A percentile compares a stretch with the other conserved stretches of the same genome.
These are phyloP conservation scores for Diplosoma virens DNA, from an alignment of 23 tunicate species.

Conservation along the genomic window DNA sequence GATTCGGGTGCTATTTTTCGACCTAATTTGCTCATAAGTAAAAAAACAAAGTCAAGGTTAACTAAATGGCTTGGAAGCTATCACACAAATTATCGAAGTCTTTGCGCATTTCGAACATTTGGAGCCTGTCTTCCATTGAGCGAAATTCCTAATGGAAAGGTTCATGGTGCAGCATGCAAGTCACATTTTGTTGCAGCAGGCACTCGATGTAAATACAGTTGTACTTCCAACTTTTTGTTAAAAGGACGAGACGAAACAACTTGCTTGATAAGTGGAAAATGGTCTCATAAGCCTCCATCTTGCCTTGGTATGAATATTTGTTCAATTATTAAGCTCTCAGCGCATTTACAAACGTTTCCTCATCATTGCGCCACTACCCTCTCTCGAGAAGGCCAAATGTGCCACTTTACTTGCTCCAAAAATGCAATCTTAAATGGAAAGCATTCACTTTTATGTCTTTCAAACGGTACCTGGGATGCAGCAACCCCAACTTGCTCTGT, in stretches of 20 bases:
- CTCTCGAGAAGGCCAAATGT: neutral
- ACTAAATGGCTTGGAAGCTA: neutral
- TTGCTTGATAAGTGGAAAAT: neutral
- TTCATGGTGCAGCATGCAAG: neutral
- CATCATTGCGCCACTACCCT: neutral
- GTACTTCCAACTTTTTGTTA: neutral
- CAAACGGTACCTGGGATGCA: neutral
- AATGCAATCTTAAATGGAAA: neutral
- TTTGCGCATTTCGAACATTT: neutral
- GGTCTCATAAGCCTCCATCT: neutral
- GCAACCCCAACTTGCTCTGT: neutral
- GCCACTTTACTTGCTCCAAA: neutral
- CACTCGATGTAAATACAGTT: neutral
- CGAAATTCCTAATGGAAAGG: neutral
- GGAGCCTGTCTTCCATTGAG: neutral
- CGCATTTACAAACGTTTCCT: neutral
- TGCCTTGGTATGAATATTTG: neutral
- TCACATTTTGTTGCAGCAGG: neutral
- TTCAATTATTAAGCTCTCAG: neutral
- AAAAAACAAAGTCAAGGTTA: neutral
- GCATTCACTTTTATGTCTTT: neutral
- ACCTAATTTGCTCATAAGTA: neutral
- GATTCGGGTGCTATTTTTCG: slow-evolving; percentile 1
- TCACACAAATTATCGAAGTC: neutral
- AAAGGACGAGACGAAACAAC: neutral